Conservation (phyloP, 2,888 invertebrate genomes). For the Temnothorax ravouxi region DNA sequence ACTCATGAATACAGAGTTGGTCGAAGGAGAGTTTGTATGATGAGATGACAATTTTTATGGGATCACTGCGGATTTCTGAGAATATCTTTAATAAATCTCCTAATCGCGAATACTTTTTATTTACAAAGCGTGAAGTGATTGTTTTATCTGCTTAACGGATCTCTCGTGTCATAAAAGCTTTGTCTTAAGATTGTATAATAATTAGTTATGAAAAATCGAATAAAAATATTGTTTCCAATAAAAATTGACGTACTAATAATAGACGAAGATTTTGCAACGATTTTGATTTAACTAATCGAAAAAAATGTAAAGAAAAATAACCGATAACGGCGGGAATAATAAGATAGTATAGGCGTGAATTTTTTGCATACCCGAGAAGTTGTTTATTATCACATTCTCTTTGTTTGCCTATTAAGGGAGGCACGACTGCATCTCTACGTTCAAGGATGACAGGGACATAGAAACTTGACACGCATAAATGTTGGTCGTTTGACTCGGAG, state of each 20-base stretch:
- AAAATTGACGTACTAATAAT: not conserved
- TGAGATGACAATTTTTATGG: not conserved
- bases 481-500: slow-evolving; percentile 62
- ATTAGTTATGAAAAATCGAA: not conserved
- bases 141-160: not conserved
- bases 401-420: slow-evolving; percentile 64
- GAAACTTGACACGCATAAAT: slow-evolving; percentile 64
- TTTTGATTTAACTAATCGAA: slow-evolving; percentile 3
- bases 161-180: not conserved
- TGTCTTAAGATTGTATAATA: not conserved
- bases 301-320: not conserved
- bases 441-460: slow-evolving; percentile 77
- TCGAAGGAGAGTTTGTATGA: slow-evolving; percentile 10
- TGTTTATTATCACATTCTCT: slow-evolving; percentile 69
- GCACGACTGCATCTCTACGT: slow-evolving; percentile 72
- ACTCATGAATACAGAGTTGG: not conserved
- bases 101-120: not conserved
- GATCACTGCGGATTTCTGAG: not conserved
- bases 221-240: not conserved
- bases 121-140: not conserved
- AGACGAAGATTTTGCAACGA: slow-evolving; percentile 1
- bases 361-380: slow-evolving; percentile 69
- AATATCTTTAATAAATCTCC: not conserved
- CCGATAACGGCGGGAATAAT: slow-evolving; percentile 34
- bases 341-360: slow-evolving; percentile 71